Evolutionary conservation across 2,888 invertebrate species (phyloP), one percentile per base, ranked within the genome.

Genomic region (Nomada hirtipes): DNA sequence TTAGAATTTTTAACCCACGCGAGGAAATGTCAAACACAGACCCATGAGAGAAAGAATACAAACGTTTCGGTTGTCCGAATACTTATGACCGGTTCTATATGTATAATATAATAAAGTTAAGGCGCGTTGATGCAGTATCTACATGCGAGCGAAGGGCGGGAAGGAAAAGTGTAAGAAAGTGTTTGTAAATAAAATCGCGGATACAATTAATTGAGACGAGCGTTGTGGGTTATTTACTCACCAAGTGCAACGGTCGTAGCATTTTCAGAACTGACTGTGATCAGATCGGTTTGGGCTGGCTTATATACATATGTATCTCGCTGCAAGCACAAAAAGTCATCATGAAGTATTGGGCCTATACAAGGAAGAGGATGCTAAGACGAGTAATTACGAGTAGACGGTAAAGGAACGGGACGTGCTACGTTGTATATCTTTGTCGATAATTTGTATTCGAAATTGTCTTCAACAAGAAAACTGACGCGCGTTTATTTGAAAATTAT

Each of bases 261-360:
- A 79, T 79, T 26, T n/a, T 71, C 36, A 60, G 44, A 60, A 79
- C 79, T 79, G 76, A 69, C 47, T 47, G 47, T 47, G n/a, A 59
- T 64, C 36, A 4, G 55, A 64, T 64, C 63, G 64, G 2, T n/a
- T 23, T 36, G 29, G 29, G 69, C 20, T 44, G 57, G 23, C 47
- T 79, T 79, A 79, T 79, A 77, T 79, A 77, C 47, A 77, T 79
- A 79, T 79, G 70, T 77, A 77, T 44, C 20, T 50, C 47, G 29
- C 60, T 59, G 63, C 44, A 65, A n/a, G 26, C 64, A 47, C 60
- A 77, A 69, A 76, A 26, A 57, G 11, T 44, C 18, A 26, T 10
- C 15, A 4, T 18, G 60, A 53, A 60, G 26, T 26, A 23, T 52
- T 18, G 20, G 13, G 36, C 20, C 20, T 20, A 36, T 23, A 11